Percentiles rank a stretch among this genome's conserved stretches.
Evolutionary conservation across 2,113 vertebrate species (phyloP).

Genomic region (Mola mola): DNA sequence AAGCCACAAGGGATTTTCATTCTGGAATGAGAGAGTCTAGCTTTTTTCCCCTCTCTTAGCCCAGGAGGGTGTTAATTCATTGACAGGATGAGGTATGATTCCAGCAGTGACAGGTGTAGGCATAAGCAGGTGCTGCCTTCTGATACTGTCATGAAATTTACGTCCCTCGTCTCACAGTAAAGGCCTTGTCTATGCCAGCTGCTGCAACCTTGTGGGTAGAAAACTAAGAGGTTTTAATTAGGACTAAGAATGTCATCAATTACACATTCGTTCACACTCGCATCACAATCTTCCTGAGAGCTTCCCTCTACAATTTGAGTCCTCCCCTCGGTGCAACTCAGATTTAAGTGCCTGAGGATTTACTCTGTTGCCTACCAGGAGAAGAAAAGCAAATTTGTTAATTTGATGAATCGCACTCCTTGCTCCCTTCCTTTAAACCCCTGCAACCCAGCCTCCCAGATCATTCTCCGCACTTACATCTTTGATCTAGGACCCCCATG

Average conservation of each 20-base stretch:
- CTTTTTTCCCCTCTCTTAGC: constrained; percentile 62
- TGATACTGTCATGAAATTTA: constrained; percentile 92
- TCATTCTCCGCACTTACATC: constrained; percentile 59
- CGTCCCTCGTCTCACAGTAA: constrained; percentile 83
- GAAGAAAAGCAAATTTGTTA: constrained; percentile 71
- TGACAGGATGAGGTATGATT: constrained; percentile 91
- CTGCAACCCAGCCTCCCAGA: constrained; percentile 47
- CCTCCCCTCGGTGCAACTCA: constrained; percentile 53
- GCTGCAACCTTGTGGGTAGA: constrained; percentile 88
- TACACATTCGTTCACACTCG: constrained; percentile 78
- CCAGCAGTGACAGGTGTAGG: constrained; percentile 85
- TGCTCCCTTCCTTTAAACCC: constrained; percentile 54
- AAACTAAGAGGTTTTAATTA: constrained; percentile 98
- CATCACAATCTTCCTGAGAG: constrained; percentile 75
- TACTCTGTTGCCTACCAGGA: constrained; percentile 51
- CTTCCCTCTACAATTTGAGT: constrained; percentile 68
- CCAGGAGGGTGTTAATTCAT: constrained; percentile 90
- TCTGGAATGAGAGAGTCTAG: constrained; percentile 75
- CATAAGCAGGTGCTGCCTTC: constrained; percentile 88
- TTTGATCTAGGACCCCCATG: constrained; percentile 70
- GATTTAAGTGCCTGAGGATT: constrained; percentile 66
- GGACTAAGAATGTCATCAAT: constrained; percentile 91
- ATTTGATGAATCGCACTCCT: constrained; percentile 69
- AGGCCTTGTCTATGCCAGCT: constrained; percentile 86
- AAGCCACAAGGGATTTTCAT: constrained; percentile 80